Evolutionary conservation across 2,888 invertebrate species (phyloP), one percentile per base, ranked within the genome.

Genomic region (Dinocampus coccinellae): DNA sequence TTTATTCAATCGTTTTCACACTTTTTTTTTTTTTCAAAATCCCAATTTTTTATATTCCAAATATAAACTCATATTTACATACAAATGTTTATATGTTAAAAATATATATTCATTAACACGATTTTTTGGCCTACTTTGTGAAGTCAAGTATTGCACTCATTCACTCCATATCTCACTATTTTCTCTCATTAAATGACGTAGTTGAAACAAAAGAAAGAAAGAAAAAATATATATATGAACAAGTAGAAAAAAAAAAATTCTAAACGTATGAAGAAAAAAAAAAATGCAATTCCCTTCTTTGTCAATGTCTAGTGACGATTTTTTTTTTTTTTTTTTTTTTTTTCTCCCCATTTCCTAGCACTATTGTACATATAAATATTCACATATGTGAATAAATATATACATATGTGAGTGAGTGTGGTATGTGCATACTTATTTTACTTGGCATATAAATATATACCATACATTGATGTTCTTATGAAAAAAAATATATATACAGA

Each of bases 191-290:
- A 64, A 29, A 58, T 9, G n/a, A 29, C 52, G 57, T 64, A 57
- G 57, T 47, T 47, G 20, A 47, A 47, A 47, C 47, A 16, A 6
- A 57, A 55, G 55, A 26, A 70, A 53, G 26, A 26, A 9, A 63
- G 22, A 57, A 13, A 29, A 26, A 57, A 63, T 63, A 55, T 60
- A 65, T 11, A 4, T n/a, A 11, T 39, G 6, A 39, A 39, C n/a
- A 57, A 34, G 62, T 39, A 62, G 68, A 60, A 36, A 42, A 58
- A 57, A 26, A 26, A 69, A 74, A 74, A 70, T 61, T 60, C 36
- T 60, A 33, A 34, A 55, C 64, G 69, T 47, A 69, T 55, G 24
- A 61, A 52, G 16, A 20, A 20, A 4, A 47, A 16, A n/a, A 42
- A 7, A 29, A 29, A 29, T 29, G 3, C 6, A 16, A 16, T 47